Evolutionary conservation across 2,113 vertebrate species (phyloP).

Genomic region (Antechinus flavipes): DNA sequence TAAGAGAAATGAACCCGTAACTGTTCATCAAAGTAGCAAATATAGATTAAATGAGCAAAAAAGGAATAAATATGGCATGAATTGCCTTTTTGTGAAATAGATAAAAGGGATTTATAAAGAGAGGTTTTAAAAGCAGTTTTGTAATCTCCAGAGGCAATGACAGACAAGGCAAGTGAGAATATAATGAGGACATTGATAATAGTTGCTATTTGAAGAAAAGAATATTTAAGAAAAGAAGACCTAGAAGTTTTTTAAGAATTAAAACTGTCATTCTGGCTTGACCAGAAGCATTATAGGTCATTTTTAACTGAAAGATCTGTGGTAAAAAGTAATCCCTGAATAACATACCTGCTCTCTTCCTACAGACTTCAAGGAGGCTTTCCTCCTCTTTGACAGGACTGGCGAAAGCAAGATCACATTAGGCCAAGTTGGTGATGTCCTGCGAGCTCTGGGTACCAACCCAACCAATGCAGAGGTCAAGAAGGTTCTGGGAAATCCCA

Average conservation of each 20-base stretch:
- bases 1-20: neutral
- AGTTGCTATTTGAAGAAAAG: neutral
- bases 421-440: constrained; percentile 95
- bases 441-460: constrained; percentile 98
- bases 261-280: constrained; percentile 32
- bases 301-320: neutral
- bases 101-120: constrained; percentile 9
- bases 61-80: constrained; percentile 21
- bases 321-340: neutral
- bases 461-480: constrained; percentile 94
- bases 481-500: constrained; percentile 93
- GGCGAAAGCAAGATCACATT: constrained; percentile 94
- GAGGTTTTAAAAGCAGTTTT: constrained; percentile 35
- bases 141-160: constrained; percentile 12
- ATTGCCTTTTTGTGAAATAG: neutral
- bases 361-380: constrained; percentile 99
- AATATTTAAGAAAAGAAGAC: neutral
- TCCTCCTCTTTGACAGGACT: constrained; percentile 98
- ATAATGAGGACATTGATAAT: neutral
- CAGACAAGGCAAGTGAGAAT: neutral
- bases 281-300: constrained; percentile 13
- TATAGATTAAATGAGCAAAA: constrained; percentile 38
- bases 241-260: neutral
- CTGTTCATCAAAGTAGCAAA: neutral
- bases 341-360: constrained; percentile 64